Evolutionary conservation across 2,888 invertebrate genomes (phyloP).

Genomic region (Aporophyla nigra): DNA sequence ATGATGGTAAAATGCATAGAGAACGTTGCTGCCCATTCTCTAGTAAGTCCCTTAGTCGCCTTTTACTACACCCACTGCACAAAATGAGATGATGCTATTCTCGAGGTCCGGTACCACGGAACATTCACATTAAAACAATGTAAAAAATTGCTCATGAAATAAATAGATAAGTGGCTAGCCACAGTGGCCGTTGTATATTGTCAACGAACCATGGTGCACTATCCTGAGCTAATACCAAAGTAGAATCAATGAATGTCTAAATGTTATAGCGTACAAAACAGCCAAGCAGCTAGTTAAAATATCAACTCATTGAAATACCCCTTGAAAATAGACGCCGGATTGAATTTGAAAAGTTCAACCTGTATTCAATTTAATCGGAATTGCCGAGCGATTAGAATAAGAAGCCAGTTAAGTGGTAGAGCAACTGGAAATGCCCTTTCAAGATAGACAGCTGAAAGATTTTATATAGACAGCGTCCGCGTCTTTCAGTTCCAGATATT

Average conservation of each 20-base stretch:
- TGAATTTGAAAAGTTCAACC: neutral
- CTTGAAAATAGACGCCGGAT: neutral
- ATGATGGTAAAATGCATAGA: too few species aligned
- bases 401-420: too few species aligned
- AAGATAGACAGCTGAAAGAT: neutral
- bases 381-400: neutral
- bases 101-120: too few species aligned
- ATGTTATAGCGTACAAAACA: neutral
- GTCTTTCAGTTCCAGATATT: neutral
- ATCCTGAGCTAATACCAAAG: neutral
- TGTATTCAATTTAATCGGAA: neutral
- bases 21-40: too few species aligned
- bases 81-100: too few species aligned
- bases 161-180: too few species aligned
- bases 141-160: too few species aligned
- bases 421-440: neutral
- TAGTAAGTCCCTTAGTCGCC: too few species aligned
- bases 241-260: neutral
- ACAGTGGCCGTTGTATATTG: neutral
- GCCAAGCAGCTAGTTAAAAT: neutral
- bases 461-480: neutral
- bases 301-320: neutral
- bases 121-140: too few species aligned
- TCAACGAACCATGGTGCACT: neutral
- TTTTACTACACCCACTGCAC: too few species aligned